Base-by-base conservation (phyloP, 2,888 invertebrate genomes). In the Polietes domitor region DNA sequence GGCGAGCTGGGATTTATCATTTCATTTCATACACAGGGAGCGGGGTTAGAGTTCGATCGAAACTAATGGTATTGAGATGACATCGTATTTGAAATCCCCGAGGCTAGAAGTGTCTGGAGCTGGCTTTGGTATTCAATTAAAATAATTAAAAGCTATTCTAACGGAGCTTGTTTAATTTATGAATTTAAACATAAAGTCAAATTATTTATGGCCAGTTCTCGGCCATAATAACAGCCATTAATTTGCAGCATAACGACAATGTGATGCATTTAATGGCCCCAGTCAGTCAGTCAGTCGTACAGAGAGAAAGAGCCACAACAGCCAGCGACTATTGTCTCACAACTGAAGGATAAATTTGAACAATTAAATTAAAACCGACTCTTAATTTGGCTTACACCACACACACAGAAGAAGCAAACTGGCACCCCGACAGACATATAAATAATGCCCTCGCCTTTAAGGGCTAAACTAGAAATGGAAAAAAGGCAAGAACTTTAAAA, bases 341-440 rank as follows among this genome's bases (percentile, higher is more conserved):
- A 7, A 26, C 58, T 24, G 26, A 58, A 58, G 26, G 15, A 58
- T 58, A 58, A 4, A 53, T 58, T 58, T 58, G 24, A 58, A 58
- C 58, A 58, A 58, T 58, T 58, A 58, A 58, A 58, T 58, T 58
- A 58, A 58, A 58, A 58, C 58, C 58, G 19, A 58, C 58, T 58
- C 26, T 58, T 58, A 58, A 58, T 58, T 58, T 58, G 58, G 24
- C 58, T 24, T 58, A 58, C 53, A 53, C 9, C 26, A 3, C 58
- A 53, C 9, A 50, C 50, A 17, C 21, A 24, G 9, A 32, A 32
- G 32, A 32, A 32, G 9, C 32, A 32, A 32, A 32, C 32, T 6
- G 9, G n/a, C n/a, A 32, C 32, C 32, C 3, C 32, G 3, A 41
- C 41, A 7, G 4, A 7, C 9, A 41, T 41, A 41, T 41, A 5